Evolutionary conservation across 2,113 vertebrate genomes (phyloP), one percentile per base, ranked within the genome.

Genomic region (Hylia prasina): DNA sequence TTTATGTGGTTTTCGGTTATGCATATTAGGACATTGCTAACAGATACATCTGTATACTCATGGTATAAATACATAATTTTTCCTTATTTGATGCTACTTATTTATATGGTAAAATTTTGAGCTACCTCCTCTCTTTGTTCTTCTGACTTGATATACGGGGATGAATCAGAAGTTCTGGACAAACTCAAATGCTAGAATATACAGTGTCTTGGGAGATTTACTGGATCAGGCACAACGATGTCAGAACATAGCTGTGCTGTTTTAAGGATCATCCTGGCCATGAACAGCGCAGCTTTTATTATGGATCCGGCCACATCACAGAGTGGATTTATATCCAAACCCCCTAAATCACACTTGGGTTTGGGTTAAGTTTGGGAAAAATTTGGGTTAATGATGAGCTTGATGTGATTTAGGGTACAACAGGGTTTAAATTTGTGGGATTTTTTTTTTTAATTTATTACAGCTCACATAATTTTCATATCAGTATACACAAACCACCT

Each of bases 161-260:
- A 57, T 3, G 2, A 86, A 51, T 48, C 24, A 45, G 28, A 88
- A 58, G 22, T 37, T 69, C 14, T 42, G 22, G 13, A 8, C 5
- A 93, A 80, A 75, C 4, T 14, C 31, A 71, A 69, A 64, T 47
- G 7, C 12, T 39, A 58, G 28, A 57, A 5, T 23, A 30, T 21
- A 12, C 6, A 35, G 7, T 11, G 18, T 39, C 75, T 57, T 44
- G 5, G 10, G 39, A 58, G 5, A 68, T 58, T 42, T 77, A 39
- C 20, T 83, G 18, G 21, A 54, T 64, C 6, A 56, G 44, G 15
- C 3, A 58, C 27, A 79, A 17, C 0, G 1, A 54, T 28, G 10
- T 45, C 0, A 0, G 30, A 79, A 68, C 6, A 42, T 0, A 66
- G 39, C 12, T 79, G 17, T 45, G 11, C 7, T 82, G 10, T 58